These are phyloP conservation scores for Hemibagrus guttatus DNA, from an alignment of 2,797 vertebrate genomes.

Conservation along the genomic window DNA sequence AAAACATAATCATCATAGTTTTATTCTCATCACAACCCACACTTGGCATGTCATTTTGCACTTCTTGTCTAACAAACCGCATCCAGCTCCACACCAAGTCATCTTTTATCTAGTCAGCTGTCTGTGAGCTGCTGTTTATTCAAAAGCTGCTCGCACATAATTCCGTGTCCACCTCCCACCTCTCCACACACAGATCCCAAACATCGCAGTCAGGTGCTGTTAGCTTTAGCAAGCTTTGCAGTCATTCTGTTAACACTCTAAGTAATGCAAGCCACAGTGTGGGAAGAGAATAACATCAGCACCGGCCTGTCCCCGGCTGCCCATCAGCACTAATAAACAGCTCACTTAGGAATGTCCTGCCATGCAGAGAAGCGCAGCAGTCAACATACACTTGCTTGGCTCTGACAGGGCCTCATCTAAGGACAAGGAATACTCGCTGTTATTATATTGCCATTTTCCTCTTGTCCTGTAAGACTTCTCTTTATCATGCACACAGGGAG, in stretches of 20 bases:
- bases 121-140: conserved; percentile 40
- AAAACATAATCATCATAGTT: conserved; percentile 12
- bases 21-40: conserved; percentile 22
- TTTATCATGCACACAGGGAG: conserved; percentile 26
- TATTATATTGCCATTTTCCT: conserved; percentile 47
- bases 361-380: conserved; percentile 51
- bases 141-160: conserved; percentile 29
- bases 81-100: conserved; percentile 12
- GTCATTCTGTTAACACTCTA: conserved; percentile 49
- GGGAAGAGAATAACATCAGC: conserved; percentile 49
- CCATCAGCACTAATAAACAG: conserved; percentile 55
- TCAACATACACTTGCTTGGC: conserved; percentile 49
- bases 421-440: conserved; percentile 42
- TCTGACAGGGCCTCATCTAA: conserved; percentile 50
- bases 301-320: conserved; percentile 48
- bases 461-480: conserved; percentile 30
- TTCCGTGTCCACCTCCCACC: conserved; percentile 39
- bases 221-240: conserved; percentile 51
- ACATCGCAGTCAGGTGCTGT: conserved; percentile 42
- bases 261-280: conserved; percentile 44
- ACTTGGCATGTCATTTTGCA: conserved; percentile 16
- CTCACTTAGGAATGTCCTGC: conserved; percentile 52
- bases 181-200: conserved; percentile 32
- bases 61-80: conserved; percentile 16
- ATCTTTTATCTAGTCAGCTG: conserved; percentile 28